Percentiles rank a stretch among this genome's conserved stretches.
phyloP scores from a whole-genome alignment of 2,113 vertebrate genomes.

The Anser brachyrhynchus region DNA sequence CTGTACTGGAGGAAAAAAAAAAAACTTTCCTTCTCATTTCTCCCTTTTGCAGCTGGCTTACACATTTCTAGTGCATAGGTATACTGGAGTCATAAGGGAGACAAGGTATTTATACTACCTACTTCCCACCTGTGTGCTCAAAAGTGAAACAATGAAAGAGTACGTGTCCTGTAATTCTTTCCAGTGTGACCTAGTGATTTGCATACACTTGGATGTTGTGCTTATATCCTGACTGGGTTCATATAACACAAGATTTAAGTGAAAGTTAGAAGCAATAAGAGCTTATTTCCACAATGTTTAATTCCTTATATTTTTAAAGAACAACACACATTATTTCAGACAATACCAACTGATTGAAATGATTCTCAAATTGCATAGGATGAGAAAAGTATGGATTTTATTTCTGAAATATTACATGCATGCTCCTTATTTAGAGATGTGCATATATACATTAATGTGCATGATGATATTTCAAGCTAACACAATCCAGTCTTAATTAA shows the following conservation, averaged over 20 bases:
- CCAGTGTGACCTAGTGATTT: neutral
- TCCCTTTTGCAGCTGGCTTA: neutral
- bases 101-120: neutral
- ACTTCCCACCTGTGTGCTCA: neutral
- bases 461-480: neutral
- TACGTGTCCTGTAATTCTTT: neutral
- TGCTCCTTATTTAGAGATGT: neutral
- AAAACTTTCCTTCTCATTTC: neutral
- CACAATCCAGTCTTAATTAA: neutral
- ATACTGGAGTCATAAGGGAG: neutral
- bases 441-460: neutral
- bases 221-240: neutral
- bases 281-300: constrained; percentile 12
- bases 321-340: constrained; percentile 5
- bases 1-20: fast-evolving
- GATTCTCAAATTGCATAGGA: neutral
- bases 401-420: constrained; percentile 11
- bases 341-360: constrained; percentile 26
- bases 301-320: constrained; percentile 55
- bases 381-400: constrained; percentile 11
- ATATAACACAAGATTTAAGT: neutral
- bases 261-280: constrained; percentile 24
- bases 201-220: fast-evolving
- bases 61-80: neutral
- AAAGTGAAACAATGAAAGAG: neutral